These are phyloP conservation scores for Cavia porcellus DNA, from an alignment of 2,113 vertebrate species.

Conservation along the genomic window DNA sequence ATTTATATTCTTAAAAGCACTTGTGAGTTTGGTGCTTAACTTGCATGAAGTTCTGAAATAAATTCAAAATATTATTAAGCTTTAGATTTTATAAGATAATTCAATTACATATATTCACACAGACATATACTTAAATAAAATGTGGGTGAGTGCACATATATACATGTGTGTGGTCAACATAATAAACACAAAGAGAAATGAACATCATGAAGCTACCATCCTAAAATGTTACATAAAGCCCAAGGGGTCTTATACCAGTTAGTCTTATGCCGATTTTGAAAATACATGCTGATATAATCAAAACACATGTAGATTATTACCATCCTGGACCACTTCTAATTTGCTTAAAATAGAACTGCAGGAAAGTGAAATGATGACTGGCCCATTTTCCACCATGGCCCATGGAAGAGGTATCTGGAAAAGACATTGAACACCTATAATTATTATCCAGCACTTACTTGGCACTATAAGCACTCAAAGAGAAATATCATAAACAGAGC, in stretches of 20 bases:
- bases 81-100: background rate
- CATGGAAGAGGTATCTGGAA: background rate
- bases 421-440: background rate
- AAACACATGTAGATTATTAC: background rate
- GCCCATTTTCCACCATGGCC: background rate
- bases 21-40: background rate
- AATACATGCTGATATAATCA: background rate
- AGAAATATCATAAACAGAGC: background rate
- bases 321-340: background rate
- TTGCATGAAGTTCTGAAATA: background rate
- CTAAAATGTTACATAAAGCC: background rate
- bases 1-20: background rate
- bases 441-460: background rate
- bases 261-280: background rate
- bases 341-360: background rate
- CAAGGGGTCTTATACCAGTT: background rate
- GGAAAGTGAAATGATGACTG: background rate
- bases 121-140: background rate
- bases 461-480: background rate
- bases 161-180: background rate
- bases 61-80: background rate
- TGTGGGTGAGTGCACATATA: background rate
- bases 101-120: too few relatives aligned
- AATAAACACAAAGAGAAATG: background rate
- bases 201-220: accelerated